Evolutionary conservation across 2,888 invertebrate genomes (phyloP), one percentile per base, ranked within the genome.

Genomic region (Epinotia ramella): DNA sequence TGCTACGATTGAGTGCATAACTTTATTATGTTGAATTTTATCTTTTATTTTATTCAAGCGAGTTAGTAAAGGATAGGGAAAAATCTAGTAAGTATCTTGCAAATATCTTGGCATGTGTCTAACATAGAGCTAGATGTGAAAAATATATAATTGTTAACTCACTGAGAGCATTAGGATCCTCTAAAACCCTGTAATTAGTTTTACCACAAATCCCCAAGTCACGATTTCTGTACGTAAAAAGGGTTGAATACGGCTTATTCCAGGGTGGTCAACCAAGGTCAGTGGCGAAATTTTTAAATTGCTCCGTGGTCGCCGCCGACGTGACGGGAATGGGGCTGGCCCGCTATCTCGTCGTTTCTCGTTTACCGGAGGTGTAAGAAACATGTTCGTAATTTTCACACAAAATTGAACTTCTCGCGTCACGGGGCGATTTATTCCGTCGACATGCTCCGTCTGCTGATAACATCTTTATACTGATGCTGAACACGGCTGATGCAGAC

Each of bases 331-430:
- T 91, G 86, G 7, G 60, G 20, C 20, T n/a, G 12, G 82, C 80
- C 81, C 84, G 80, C 80, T 81, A 82, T 81, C 82, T 80, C 82
- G 79, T 79, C 82, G 79, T 66, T 73, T 69, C 81, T 81, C 83
- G 82, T 84, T 84, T 81, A 83, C 80, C 80, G 80, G 81, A 81
- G 79, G 79, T 81, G 80, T 81, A 80, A 82, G 83, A 84, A 86
- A 85, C 84, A 85, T 83, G 81, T 85, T 85, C 83, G 86, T 87
- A 89, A 90, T 89, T 91, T 89, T 90, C 87, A 88, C 89, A 88
- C 87, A 85, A 90, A 90, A 90, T 90, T 91, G 87, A 90, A 89
- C 88, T 87, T 84, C 84, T 84, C 85, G 84, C 84, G 83, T 88
- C 87, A 87, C 84, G 84, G 80, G 80, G 84, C 86, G 86, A 90